Conservation (phyloP, 2,797 vertebrate genomes). For the Chaenodraco wilsoni region DNA sequence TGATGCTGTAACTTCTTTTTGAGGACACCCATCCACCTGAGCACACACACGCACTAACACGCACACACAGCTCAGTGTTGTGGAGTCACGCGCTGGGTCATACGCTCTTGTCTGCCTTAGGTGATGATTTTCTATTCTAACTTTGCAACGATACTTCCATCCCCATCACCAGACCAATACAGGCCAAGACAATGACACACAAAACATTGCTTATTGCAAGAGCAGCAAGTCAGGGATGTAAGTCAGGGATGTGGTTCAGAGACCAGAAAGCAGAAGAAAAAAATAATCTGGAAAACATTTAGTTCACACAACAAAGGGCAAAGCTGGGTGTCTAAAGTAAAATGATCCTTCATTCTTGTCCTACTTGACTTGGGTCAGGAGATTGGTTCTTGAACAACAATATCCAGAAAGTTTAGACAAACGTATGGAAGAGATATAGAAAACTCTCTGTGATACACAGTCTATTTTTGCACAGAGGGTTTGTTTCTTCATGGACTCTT, state of each 20-base stretch:
- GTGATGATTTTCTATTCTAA: slow-evolving; percentile 65
- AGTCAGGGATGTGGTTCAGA: slow-evolving; percentile 9
- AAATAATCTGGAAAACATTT: background rate
- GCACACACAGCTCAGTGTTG: slow-evolving; percentile 58
- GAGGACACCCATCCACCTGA: slow-evolving; percentile 10
- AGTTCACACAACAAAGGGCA: background rate
- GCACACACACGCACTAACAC: slow-evolving; percentile 2
- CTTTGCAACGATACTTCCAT: slow-evolving; percentile 50
- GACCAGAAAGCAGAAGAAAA: too few relatives aligned
- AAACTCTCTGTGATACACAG: background rate
- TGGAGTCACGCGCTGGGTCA: slow-evolving; percentile 71
- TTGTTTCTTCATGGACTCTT: too few relatives aligned
- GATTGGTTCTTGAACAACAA: too few relatives aligned
- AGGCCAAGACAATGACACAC: slow-evolving; percentile 14
- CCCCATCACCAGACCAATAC: slow-evolving; percentile 34
- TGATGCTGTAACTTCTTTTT: slow-evolving; percentile 17
- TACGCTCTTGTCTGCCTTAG: slow-evolving; percentile 64
- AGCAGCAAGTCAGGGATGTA: slow-evolving; percentile 9
- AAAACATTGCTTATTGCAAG: slow-evolving; percentile 8
- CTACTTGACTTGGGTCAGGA: too few relatives aligned
- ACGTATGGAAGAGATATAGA: background rate
- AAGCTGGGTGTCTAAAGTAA: too few relatives aligned
- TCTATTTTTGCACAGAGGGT: too few relatives aligned
- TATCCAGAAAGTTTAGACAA: background rate
- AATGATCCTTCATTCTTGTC: too few relatives aligned